A percentile compares a stretch with the other conserved stretches of the same genome.
Evolutionary conservation across 2,797 vertebrate species (phyloP).

Genomic region (Poeciliopsis presidionis): DNA sequence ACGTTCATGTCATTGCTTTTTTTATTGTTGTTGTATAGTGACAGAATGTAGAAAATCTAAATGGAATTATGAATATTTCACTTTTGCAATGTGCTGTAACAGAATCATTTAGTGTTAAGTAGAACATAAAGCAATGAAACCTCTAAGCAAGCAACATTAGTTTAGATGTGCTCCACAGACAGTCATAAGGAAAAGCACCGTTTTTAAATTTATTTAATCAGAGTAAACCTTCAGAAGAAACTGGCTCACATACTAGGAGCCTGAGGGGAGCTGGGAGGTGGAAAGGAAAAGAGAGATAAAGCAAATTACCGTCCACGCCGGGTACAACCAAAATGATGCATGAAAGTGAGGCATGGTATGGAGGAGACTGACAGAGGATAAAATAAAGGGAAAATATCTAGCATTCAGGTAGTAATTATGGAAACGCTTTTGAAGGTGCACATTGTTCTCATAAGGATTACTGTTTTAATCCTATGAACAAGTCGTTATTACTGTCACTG

Average conservation of each 20-base stretch:
- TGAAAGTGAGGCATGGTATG: constrained; percentile 3
- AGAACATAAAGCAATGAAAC: not conserved
- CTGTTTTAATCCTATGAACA: constrained; percentile 21
- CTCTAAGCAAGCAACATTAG: not conserved
- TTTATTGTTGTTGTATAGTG: not conserved
- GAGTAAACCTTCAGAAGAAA: not conserved
- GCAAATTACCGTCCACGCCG: constrained; percentile 10
- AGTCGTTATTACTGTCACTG: constrained; percentile 12
- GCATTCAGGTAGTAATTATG: constrained; percentile 11
- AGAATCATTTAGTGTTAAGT: not conserved
- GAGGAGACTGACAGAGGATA: constrained; percentile 13
- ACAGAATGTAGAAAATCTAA: not conserved
- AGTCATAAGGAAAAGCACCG: not conserved
- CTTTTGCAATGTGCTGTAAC: not conserved
- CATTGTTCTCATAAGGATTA: constrained; percentile 17
- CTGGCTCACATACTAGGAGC: not conserved
- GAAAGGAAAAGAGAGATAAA: constrained; percentile 4
- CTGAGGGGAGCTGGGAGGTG: not conserved
- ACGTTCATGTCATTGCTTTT: not conserved
- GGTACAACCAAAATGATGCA: not conserved
- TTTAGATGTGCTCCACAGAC: not conserved
- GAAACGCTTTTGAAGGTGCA: constrained; percentile 17
- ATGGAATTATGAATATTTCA: not conserved
- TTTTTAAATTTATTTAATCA: not conserved
- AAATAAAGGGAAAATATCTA: constrained; percentile 8